Evolutionary conservation across 2,113 vertebrate species (phyloP).

Genomic region (Sinocyclocheilus rhinocerous): DNA sequence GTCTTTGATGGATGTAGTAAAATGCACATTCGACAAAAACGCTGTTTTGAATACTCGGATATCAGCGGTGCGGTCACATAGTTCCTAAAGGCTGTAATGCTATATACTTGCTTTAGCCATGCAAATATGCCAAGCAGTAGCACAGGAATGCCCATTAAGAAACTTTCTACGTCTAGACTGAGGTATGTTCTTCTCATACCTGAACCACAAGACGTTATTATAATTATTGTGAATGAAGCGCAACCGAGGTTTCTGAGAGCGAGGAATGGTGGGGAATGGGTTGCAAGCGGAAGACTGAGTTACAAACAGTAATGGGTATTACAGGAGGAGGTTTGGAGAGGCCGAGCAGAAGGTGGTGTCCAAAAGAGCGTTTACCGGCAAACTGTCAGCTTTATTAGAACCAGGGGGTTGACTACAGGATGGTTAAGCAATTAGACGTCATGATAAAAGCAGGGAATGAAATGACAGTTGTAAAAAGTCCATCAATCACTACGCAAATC

Average conservation of each 20-base stretch:
- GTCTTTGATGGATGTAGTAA: constrained; percentile 27
- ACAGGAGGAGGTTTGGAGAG: constrained; percentile 64
- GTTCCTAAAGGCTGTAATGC: constrained; percentile 42
- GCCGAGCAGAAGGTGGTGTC: constrained; percentile 37
- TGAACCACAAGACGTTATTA: constrained; percentile 62
- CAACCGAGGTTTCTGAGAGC: constrained; percentile 50
- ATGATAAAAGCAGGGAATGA: constrained; percentile 49
- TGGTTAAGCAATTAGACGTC: constrained; percentile 64
- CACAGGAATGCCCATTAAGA: constrained; percentile 61
- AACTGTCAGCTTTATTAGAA: constrained; percentile 64
- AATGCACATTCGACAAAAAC: constrained; percentile 27
- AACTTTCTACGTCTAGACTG: constrained; percentile 71
- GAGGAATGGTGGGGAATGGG: constrained; percentile 39
- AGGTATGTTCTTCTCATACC: constrained; percentile 65
- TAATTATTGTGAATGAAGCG: constrained; percentile 63
- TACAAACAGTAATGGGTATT: constrained; percentile 72
- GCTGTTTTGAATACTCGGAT: constrained; percentile 21
- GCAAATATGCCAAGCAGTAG: constrained; percentile 57
- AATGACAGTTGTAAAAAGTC: constrained; percentile 57
- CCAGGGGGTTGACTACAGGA: constrained; percentile 51
- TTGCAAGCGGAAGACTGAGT: constrained; percentile 59
- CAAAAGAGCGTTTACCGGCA: constrained; percentile 51
- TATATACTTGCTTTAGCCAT: constrained; percentile 46
- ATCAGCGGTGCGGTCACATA: constrained; percentile 40
- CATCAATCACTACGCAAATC: constrained; percentile 66